Percentiles rank a stretch among this genome's conserved stretches.
Conservation (phyloP, 2,888 invertebrate genomes). For the Drosophila acutilabella region DNA sequence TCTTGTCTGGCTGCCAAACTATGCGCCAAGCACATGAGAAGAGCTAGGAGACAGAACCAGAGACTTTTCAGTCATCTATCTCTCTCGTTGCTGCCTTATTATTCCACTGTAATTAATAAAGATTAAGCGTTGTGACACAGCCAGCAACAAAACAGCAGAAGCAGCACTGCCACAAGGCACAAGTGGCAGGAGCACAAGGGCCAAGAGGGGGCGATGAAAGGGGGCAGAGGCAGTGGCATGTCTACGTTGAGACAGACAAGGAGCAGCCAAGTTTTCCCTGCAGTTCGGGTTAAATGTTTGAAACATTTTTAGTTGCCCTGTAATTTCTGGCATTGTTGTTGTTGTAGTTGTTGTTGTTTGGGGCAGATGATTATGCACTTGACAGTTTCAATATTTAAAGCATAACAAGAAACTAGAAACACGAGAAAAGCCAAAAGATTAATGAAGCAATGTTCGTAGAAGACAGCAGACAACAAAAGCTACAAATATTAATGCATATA, state of each 20-base stretch:
- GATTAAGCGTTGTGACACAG: slow-evolving; percentile 82
- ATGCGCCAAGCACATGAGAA: slow-evolving; percentile 47
- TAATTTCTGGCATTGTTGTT: slow-evolving; percentile 55
- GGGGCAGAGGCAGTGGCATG: not conserved
- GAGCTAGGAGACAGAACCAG: not conserved
- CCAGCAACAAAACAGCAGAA: slow-evolving; percentile 48
- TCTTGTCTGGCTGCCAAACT: slow-evolving; percentile 58
- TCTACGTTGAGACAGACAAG: slow-evolving; percentile 36
- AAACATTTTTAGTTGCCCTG: slow-evolving; percentile 60
- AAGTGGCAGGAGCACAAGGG: not conserved
- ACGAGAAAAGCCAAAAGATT: slow-evolving; percentile 57
- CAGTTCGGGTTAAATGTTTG: slow-evolving; percentile 54
- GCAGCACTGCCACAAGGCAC: slow-evolving; percentile 12
- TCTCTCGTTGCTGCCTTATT: slow-evolving; percentile 70
- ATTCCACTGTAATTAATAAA: slow-evolving; percentile 83
- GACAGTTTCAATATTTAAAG: slow-evolving; percentile 76
- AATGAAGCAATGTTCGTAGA: slow-evolving; percentile 50
- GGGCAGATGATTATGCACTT: slow-evolving; percentile 65
- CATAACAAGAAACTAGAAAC: slow-evolving; percentile 53
- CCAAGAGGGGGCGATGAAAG: not conserved
- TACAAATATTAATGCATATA: slow-evolving; percentile 1
- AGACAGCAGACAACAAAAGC: slow-evolving; percentile 13
- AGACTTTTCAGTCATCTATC: slow-evolving; percentile 50
- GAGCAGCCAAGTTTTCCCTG: slow-evolving; percentile 44
- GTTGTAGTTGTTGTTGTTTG: slow-evolving; percentile 27